These are phyloP conservation scores for Chaetophractus vellerosus DNA, from an alignment of 2,797 vertebrate genomes.

Conservation along the genomic window DNA sequence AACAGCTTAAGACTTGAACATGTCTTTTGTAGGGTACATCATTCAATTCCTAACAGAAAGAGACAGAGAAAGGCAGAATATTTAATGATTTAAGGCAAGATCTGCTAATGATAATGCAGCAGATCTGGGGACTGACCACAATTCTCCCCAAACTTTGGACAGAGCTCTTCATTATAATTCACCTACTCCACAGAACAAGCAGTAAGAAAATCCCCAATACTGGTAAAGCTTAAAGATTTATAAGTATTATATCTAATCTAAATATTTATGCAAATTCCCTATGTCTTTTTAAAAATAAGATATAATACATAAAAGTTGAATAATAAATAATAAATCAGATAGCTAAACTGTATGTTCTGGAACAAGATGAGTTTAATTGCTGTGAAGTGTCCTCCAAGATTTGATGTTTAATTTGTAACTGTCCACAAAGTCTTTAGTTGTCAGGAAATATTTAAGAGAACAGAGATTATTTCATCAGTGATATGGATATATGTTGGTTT, in stretches of 20 bases:
- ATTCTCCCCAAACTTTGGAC: not conserved
- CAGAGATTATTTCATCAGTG: constrained; percentile 1
- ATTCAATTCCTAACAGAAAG: too few relatives aligned
- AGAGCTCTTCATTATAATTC: not conserved
- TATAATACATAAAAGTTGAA: not conserved
- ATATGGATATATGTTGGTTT: not conserved
- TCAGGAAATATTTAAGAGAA: constrained; percentile 43
- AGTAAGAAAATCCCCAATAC: not conserved
- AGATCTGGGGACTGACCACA: not conserved
- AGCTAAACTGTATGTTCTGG: not conserved
- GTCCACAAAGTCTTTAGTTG: constrained; percentile 43
- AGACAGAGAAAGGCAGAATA: not conserved
- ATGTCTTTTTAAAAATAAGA: not conserved
- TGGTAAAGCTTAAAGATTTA: not conserved
- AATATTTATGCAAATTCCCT: not conserved
- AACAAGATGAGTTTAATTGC: constrained; percentile 56
- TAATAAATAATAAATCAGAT: not conserved
- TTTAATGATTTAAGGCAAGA: not conserved
- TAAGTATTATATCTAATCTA: not conserved
- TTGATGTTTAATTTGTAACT: constrained; percentile 40
- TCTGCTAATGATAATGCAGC: not conserved
- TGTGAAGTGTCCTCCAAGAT: not conserved
- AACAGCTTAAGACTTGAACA: too few relatives aligned
- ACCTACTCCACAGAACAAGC: not conserved
- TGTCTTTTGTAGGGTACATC: too few relatives aligned